Base-by-base conservation (phyloP, 92 coral and sea anemone species). In the Umimayanthus kanabou region DNA sequence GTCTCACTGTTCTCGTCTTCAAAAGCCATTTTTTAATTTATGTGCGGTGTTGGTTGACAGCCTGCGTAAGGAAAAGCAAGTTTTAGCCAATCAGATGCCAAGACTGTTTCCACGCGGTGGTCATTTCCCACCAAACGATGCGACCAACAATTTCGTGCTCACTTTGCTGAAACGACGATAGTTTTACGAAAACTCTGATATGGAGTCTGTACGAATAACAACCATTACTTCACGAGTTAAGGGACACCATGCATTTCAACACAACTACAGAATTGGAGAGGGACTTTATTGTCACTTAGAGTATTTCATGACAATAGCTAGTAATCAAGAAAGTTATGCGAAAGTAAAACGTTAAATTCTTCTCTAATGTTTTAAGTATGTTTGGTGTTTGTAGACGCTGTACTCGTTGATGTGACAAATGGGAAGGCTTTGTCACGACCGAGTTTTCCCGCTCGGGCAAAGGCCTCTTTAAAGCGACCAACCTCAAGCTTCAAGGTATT, bases 321-420 rank as follows among this genome's bases (percentile, higher is more conserved):
- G 13, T 16, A 37, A 37, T 39, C 4, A 23, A 2, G 23, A 3
- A 39, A 75, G 30, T 7, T 42, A 42, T 29, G 47, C 40, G 14
- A 39, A 16, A 23, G n/a, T 26, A 22, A 71, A 20, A 11, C 18
- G 22, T 6, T 6, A 33, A 33, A 33, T 33, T 33, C 42, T 7
- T 69, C n/a, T 18, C 1, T 47, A 20, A 43, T 13, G 69, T 57
- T 5, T 40, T 82, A 23, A 40, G 5, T 75, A 28, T 75, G 45
- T 37, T 15, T 47, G 55, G 25, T 82, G 33, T 69, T 39, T 28
- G 26, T 47, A 83, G 87, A 50, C 9, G 67, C 77, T 69, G 87
- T 83, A 13, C 50, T 83, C 14, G 87, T 83, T 70, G 87, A 83
- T 70, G 78, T 83, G 25, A 70, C 87, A 28, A 78, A 83, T 22